These are phyloP conservation scores for Aphidius gifuensis DNA, from an alignment of 1,140 invertebrate genomes.

Conservation along the genomic window DNA sequence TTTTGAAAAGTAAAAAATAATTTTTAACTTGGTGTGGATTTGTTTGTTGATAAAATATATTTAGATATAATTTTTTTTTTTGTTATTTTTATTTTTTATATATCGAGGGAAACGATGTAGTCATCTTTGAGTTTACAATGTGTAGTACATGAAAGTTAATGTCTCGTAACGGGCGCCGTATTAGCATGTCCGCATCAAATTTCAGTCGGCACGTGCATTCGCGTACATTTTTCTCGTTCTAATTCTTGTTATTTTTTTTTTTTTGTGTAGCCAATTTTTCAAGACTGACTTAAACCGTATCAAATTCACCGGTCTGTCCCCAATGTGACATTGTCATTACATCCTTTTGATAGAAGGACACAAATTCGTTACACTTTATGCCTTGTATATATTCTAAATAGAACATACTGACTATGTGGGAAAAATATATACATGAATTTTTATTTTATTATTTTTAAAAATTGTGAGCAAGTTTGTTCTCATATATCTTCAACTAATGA, in stretches of 20 bases:
- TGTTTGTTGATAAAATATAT: too few relatives aligned
- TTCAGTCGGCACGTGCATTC: conserved; percentile 46
- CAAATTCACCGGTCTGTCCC: conserved; percentile 43
- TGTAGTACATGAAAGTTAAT: conserved; percentile 41
- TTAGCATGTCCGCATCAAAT: conserved; percentile 56
- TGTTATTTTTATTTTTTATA: too few relatives aligned
- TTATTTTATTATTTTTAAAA: too few relatives aligned
- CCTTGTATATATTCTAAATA: conserved; percentile 4
- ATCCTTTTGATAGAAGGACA: conserved; percentile 50
- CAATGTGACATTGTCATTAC: conserved; percentile 54
- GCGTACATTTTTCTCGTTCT: conserved; percentile 22
- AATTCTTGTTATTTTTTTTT: not conserved
- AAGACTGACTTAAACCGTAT: conserved; percentile 32
- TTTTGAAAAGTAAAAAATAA: not conserved
- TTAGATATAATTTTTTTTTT: too few relatives aligned
- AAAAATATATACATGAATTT: conserved; percentile 27
- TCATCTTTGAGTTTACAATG: conserved; percentile 23
- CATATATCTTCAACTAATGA: too few relatives aligned
- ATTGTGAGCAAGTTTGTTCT: too few relatives aligned
- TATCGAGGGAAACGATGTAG: not conserved
- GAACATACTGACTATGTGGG: conserved; percentile 33
- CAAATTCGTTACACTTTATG: conserved; percentile 23
- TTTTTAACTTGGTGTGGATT: not conserved
- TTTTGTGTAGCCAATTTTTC: not conserved
- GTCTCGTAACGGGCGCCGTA: conserved; percentile 54